Evolutionary conservation across 2,888 invertebrate genomes (phyloP).

Genomic region (Drosophila histrio): DNA sequence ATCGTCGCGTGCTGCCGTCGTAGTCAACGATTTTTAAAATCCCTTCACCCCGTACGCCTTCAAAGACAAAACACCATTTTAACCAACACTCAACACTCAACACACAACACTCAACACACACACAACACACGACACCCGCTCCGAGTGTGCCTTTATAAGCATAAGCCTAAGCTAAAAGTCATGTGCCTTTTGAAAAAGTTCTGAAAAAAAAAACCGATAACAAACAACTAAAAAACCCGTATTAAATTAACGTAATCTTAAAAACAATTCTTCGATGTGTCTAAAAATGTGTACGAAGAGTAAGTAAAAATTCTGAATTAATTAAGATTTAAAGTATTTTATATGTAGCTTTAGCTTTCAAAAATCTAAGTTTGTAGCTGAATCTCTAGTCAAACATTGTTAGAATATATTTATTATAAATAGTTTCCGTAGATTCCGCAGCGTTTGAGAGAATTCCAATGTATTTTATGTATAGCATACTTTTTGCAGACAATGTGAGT

Average conservation of each 20-base stretch:
- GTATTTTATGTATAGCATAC: neutral
- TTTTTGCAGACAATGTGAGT: neutral
- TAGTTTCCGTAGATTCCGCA: neutral
- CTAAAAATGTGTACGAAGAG: slow-evolving; percentile 59
- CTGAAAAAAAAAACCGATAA: slow-evolving; percentile 24
- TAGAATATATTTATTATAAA: too few relatives aligned
- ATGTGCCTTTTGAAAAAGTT: slow-evolving; percentile 68
- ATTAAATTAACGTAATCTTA: slow-evolving; percentile 18
- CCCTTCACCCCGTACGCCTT: slow-evolving; percentile 60
- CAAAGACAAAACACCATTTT: slow-evolving; percentile 20
- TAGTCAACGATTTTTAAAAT: slow-evolving; percentile 79
- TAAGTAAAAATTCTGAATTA: slow-evolving; percentile 74
- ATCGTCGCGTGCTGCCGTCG: slow-evolving; percentile 64
- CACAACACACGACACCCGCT: slow-evolving; percentile 35
- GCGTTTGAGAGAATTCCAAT: too few relatives aligned
- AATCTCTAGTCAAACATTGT: too few relatives aligned
- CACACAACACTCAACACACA: slow-evolving; percentile 35
- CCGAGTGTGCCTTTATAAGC: slow-evolving; percentile 66
- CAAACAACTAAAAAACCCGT: slow-evolving; percentile 3
- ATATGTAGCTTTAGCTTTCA: neutral
- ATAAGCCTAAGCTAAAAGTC: slow-evolving; percentile 35
- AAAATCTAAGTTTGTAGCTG: neutral
- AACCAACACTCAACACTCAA: slow-evolving; percentile 30
- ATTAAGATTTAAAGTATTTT: neutral
- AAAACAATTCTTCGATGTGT: slow-evolving; percentile 37